These are phyloP conservation scores for Electrophaes corylata DNA, from an alignment of 2,888 invertebrate genomes.

Conservation along the genomic window DNA sequence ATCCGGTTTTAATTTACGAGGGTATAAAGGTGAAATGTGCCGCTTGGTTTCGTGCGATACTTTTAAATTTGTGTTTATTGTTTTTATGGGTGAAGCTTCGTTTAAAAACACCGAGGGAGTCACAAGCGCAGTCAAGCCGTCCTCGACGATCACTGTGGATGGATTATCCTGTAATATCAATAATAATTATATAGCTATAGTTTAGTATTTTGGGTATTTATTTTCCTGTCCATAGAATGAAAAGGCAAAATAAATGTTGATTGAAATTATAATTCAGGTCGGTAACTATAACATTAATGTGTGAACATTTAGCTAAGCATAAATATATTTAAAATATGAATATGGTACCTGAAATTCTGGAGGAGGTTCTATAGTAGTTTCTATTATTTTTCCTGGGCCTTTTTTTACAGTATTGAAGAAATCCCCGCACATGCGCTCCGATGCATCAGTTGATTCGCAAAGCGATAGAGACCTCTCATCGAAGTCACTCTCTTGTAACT, in stretches of 20 bases:
- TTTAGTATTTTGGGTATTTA: constrained; percentile 1
- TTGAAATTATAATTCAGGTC: no score
- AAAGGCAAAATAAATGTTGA: no score
- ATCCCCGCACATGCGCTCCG: constrained; percentile 91
- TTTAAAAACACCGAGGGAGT: constrained; percentile 59
- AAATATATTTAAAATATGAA: no score
- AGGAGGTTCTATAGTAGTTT: constrained; percentile 91
- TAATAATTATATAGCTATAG: not conserved
- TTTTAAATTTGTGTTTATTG: constrained; percentile 53
- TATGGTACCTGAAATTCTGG: constrained; percentile 90
- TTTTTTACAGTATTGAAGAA: constrained; percentile 93
- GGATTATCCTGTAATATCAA: constrained; percentile 69
- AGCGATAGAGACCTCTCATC: constrained; percentile 91
- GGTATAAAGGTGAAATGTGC: constrained; percentile 69
- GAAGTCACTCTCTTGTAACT: constrained; percentile 93
- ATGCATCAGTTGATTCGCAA: constrained; percentile 90
- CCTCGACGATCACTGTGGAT: constrained; percentile 49
- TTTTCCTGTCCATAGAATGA: constrained; percentile 12
- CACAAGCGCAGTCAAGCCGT: constrained; percentile 56
- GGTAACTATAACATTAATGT: no score
- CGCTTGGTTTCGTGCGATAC: constrained; percentile 50
- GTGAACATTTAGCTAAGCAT: no score
- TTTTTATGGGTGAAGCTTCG: constrained; percentile 52
- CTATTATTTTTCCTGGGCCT: constrained; percentile 87
- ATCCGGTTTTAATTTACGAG: constrained; percentile 69